Percentiles rank a stretch among this genome's conserved stretches.
These are phyloP conservation scores for Neoascia interrupta DNA, from an alignment of 2,888 invertebrate genomes.

Conservation along the genomic window DNA sequence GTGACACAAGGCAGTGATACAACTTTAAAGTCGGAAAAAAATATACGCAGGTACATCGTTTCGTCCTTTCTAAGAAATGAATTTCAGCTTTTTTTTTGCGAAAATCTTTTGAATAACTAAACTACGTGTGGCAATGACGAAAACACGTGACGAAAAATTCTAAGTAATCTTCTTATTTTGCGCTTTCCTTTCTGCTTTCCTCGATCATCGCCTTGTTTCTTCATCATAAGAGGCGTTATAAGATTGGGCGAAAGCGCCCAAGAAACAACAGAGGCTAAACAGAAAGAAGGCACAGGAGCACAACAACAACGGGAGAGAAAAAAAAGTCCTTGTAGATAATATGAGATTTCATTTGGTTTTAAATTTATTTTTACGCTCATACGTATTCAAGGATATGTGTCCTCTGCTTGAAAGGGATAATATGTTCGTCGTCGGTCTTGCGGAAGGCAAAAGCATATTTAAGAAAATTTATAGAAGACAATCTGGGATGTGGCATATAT, in stretches of 20 bases:
- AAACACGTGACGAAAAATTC: slow-evolving; percentile 77
- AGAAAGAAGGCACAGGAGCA: not conserved
- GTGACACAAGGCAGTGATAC: too few relatives aligned
- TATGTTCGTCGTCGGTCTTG: not conserved
- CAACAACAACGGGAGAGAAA: not conserved
- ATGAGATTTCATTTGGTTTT: slow-evolving; percentile 49
- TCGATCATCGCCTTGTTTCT: slow-evolving; percentile 34
- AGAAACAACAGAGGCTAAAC: slow-evolving; percentile 7
- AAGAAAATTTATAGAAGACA: slow-evolving; percentile 59
- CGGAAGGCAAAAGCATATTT: slow-evolving; percentile 10
- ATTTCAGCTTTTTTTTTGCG: slow-evolving; percentile 18
- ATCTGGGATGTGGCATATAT: slow-evolving; percentile 27
- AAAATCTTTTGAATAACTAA: slow-evolving; percentile 75
- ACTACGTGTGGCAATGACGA: slow-evolving; percentile 79
- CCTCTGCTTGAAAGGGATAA: not conserved
- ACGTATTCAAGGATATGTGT: slow-evolving; percentile 1
- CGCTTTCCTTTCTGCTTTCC: not conserved
- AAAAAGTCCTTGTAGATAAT: slow-evolving; percentile 3
- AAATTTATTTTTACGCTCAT: slow-evolving; percentile 40
- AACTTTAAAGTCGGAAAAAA: slow-evolving; percentile 7
- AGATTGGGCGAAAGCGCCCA: slow-evolving; percentile 15
- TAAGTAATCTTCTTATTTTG: slow-evolving; percentile 63
- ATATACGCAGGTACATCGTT: slow-evolving; percentile 13
- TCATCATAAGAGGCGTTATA: slow-evolving; percentile 51
- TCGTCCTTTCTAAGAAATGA: slow-evolving; percentile 33